Evolutionary conservation across 2,888 invertebrate genomes (phyloP).

Genomic region (Rhingia rostrata): DNA sequence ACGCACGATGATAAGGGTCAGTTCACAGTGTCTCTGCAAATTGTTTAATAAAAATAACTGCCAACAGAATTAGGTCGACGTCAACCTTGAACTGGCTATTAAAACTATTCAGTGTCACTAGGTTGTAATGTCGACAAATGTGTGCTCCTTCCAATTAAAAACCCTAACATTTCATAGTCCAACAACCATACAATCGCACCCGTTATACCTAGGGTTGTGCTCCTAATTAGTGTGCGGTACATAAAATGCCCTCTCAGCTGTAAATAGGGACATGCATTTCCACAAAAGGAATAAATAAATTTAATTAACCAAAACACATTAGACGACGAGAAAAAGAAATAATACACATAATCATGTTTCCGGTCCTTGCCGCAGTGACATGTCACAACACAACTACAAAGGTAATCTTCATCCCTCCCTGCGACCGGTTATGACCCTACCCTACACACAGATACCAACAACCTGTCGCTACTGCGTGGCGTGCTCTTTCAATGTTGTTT

Average conservation of each 20-base stretch:
- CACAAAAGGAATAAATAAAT: slow-evolving; percentile 50
- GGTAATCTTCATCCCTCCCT: neutral
- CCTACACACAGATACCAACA: neutral
- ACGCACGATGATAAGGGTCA: no score
- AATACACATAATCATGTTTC: slow-evolving; percentile 35
- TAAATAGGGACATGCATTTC: slow-evolving; percentile 17
- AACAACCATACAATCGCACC: slow-evolving; percentile 29
- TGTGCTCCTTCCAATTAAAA: no score
- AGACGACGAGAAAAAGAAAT: slow-evolving; percentile 8
- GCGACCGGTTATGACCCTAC: slow-evolving; percentile 16
- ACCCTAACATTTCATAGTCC: slow-evolving; percentile 10
- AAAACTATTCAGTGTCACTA: no score
- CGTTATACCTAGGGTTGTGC: slow-evolving; percentile 30
- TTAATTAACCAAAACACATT: slow-evolving; percentile 53
- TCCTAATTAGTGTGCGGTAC: slow-evolving; percentile 31
- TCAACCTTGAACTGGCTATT: no score
- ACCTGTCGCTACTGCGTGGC: slow-evolving; percentile 56
- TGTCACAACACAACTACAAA: slow-evolving; percentile 41
- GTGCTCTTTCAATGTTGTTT: slow-evolving; percentile 44
- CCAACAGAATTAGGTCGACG: no score
- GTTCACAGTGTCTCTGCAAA: no score
- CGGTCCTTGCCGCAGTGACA: slow-evolving; percentile 19
- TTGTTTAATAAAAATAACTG: no score
- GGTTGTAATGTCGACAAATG: no score
- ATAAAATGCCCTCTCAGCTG: slow-evolving; percentile 12